Conservation (phyloP, 2,888 invertebrate genomes). For the Eretmocerus hayati region DNA sequence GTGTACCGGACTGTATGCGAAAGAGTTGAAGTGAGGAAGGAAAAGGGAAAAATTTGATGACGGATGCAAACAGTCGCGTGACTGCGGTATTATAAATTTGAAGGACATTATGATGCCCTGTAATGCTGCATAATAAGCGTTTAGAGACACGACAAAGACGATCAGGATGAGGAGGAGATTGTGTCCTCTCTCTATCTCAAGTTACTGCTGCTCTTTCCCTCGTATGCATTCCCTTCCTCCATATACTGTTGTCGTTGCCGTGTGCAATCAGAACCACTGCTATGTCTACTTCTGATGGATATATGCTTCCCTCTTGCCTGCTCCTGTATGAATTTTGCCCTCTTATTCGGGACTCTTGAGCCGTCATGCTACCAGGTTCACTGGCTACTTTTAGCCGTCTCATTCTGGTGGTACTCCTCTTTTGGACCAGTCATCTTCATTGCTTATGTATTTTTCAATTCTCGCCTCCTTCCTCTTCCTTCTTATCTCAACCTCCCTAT, state of each 20-base stretch:
- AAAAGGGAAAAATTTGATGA: conserved; percentile 18
- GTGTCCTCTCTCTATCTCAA: conserved; percentile 7
- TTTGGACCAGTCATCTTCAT: conserved; percentile 23
- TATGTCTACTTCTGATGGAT: no score
- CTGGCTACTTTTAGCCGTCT: no score
- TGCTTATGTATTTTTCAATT: conserved; percentile 7
- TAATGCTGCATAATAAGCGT: conserved; percentile 40
- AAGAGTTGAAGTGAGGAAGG: conserved; percentile 15
- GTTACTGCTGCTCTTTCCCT: conserved; percentile 3
- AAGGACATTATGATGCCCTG: conserved; percentile 26
- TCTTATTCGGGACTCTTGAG: no score
- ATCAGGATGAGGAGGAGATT: no score
- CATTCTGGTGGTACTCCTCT: no score
- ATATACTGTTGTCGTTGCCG: no score
- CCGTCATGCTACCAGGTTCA: no score
- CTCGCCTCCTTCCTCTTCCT: conserved; percentile 6
- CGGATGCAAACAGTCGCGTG: conserved; percentile 30
- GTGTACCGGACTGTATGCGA: background rate
- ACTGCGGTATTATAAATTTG: conserved; percentile 34
- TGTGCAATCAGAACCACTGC: no score
- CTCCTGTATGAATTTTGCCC: no score
- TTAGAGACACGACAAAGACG: conserved; percentile 34
- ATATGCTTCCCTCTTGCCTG: no score
- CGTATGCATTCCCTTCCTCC: conserved; percentile 18
- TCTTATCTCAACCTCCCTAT: background rate